These are phyloP conservation scores for Escarpia spicata DNA, from an alignment of 2,888 invertebrate genomes.

Conservation along the genomic window DNA sequence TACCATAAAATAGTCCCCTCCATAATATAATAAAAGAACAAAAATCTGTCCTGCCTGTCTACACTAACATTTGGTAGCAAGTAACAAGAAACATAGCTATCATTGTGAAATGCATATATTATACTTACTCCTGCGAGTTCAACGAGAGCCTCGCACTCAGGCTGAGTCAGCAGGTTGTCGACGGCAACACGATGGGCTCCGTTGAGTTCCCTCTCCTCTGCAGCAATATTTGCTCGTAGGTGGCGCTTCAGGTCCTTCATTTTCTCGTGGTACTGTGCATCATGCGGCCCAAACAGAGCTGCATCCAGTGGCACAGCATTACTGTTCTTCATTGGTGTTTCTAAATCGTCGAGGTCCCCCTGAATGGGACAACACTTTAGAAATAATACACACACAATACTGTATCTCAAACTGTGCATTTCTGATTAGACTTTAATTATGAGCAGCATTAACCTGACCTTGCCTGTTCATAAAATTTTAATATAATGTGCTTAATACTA, in stretches of 20 bases:
- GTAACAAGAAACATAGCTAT: too few species aligned
- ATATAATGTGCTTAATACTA: too few species aligned
- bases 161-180: conserved; percentile 52
- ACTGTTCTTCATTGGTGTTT: not conserved
- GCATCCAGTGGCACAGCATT: not conserved
- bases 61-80: too few species aligned
- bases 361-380: not conserved
- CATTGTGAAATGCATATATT: too few species aligned
- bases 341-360: not conserved
- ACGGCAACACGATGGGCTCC: conserved; percentile 49
- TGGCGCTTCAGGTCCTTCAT: conserved; percentile 22
- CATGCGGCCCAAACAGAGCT: conserved; percentile 24
- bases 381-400: not conserved
- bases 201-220: conserved; percentile 38
- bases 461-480: too few species aligned
- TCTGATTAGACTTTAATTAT: too few species aligned
- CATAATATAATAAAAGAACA: too few species aligned
- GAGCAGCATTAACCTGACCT: too few species aligned
- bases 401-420: too few species aligned
- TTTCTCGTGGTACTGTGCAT: conserved; percentile 21
- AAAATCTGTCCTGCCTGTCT: too few species aligned
- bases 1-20: too few species aligned
- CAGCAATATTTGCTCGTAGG: conserved; percentile 7
- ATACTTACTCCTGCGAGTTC: conserved; percentile 51
- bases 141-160: conserved; percentile 55